Base-by-base conservation (phyloP, 2,888 invertebrate genomes). In the Bugulina stolonifera region DNA sequence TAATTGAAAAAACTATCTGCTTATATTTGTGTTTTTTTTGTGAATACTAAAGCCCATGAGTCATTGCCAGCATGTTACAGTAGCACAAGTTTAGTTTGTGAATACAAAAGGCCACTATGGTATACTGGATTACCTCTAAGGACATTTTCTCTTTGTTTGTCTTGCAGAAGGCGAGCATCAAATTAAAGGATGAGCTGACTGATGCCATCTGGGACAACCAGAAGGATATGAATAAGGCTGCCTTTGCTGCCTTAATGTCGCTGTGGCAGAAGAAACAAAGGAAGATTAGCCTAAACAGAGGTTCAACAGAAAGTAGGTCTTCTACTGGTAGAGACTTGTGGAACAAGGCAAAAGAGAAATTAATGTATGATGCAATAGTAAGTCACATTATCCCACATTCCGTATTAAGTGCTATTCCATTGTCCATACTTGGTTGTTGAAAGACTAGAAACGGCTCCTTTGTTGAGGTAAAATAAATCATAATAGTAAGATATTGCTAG, bases 181-280 rank as follows among this genome's bases (percentile, higher is more conserved):
- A 64, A 14, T 32, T 64, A n/a, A 64, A 64, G n/a, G 25, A 64
- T 14, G 64, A 32, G 34, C 5, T 64, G 5, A 10, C 64, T 32
- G 34, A 64, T 27, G 64, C 64, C n/a, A 64, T 64, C 2, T 64
- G 64, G 64, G 64, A 27, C 25, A 25, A 64, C n/a, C 27, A 64
- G 34, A n/a, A 32, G 10, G 64, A 64, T 25, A 32, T 64, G 10
- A 64, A 64, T 32, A 27, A 22, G 14, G 25, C 22, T 10, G 5
- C 32, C 5, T 64, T 64, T 32, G 25, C 22, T 64, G 64, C 22
- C 2, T 34, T 64, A n/a, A 64, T 64, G 5, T 64, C 64, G 29
- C 10, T 64, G 32, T 64, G 64, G 64, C 64, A 64, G n/a, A n/a
- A 32, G 10, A 64, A 64, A n/a, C 64, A 64, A n/a, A 64, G 27